Percentiles rank a stretch among this genome's conserved stretches.
Evolutionary conservation across 2,113 vertebrate genomes (phyloP).

Genomic region (Crotalus tigris): DNA sequence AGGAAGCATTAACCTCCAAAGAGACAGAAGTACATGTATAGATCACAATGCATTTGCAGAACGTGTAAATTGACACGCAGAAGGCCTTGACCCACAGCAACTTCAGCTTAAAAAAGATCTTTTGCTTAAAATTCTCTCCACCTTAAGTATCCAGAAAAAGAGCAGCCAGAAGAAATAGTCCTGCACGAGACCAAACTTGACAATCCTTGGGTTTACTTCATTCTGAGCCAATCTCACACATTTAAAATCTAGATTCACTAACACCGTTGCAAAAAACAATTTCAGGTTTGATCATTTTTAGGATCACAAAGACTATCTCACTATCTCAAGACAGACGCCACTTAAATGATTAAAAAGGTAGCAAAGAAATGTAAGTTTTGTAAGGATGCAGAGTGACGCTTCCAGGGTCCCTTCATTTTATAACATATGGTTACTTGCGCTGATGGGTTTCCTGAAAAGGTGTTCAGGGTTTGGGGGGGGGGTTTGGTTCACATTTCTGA

Average conservation of each 20-base stretch:
- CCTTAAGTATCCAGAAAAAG: neutral
- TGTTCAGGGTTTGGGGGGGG: neutral
- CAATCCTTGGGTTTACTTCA: neutral
- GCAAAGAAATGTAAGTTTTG: neutral
- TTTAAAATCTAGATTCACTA: neutral
- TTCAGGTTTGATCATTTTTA: neutral
- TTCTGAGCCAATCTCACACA: neutral
- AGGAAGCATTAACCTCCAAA: neutral
- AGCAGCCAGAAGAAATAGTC: too few species aligned
- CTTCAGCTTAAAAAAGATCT: neutral
- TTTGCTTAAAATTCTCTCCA: neutral
- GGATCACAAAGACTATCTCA: neutral
- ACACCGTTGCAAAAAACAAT: neutral
- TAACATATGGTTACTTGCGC: neutral
- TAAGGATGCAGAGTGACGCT: neutral
- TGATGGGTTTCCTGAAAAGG: neutral
- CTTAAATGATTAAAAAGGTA: neutral
- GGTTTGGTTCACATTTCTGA: too few species aligned
- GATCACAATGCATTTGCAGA: neutral
- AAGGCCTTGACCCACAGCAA: neutral
- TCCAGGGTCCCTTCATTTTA: neutral
- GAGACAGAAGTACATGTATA: neutral
- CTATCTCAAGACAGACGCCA: neutral
- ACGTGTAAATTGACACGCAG: neutral
- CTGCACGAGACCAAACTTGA: neutral